Conservation (phyloP, 2,888 invertebrate genomes). For the Diplolepis rosae region DNA sequence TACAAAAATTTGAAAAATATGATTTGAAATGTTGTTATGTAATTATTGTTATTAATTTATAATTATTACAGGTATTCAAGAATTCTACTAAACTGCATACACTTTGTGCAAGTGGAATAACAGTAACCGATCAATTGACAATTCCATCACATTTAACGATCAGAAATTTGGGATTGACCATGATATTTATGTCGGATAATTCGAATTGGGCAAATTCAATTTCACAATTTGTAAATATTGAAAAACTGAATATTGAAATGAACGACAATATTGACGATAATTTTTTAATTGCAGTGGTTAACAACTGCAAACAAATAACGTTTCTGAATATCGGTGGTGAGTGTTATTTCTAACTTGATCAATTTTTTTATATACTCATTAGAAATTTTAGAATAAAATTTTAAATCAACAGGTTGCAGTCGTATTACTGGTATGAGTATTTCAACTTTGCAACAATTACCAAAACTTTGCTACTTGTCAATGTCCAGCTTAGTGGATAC, state of each 20-base stretch:
- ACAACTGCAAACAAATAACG: background rate
- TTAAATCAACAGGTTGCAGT: too few relatives aligned
- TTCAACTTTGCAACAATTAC: background rate
- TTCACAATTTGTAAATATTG: background rate
- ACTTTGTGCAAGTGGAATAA: background rate
- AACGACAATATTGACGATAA: conserved; percentile 1
- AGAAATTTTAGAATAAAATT: too few relatives aligned
- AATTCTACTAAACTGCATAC: background rate
- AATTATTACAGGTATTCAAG: background rate
- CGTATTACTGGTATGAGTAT: background rate
- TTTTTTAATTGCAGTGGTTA: background rate
- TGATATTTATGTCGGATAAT: background rate
- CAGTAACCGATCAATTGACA: too few relatives aligned
- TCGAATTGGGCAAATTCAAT: background rate
- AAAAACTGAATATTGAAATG: background rate
- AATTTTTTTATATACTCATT: too few relatives aligned
- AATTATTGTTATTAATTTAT: background rate
- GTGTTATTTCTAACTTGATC: too few relatives aligned
- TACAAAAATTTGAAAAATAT: background rate
- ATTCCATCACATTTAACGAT: too few relatives aligned
- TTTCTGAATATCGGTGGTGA: conserved; percentile 10
- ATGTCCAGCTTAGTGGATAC: background rate
- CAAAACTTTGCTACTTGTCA: background rate
- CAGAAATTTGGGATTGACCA: background rate
- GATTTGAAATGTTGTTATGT: background rate